Evolutionary conservation across 2,113 vertebrate species (phyloP), one percentile per base, ranked within the genome.

Genomic region (Anguilla japonica): DNA sequence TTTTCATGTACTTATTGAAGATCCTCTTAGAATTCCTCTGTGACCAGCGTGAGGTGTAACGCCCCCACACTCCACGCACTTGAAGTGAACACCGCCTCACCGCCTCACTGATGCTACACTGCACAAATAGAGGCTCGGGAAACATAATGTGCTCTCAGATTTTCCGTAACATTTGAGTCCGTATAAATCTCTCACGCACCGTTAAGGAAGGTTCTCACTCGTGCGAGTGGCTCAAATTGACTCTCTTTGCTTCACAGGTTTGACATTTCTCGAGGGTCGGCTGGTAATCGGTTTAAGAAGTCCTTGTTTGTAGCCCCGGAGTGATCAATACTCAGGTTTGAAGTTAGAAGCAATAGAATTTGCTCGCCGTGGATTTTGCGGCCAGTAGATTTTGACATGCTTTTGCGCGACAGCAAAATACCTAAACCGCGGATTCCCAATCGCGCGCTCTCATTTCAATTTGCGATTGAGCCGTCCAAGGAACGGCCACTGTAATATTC

Each of bases 261-360:
- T 71, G 56, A 34, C 80, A 71, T 80, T 82, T 46, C 6, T 7
- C 34, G 56, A 16, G 16, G 60, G 46, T 43, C 34, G 57, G 39
- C n/a, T 34, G 29, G 41, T 86, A 43, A 39, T 82, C 79, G 26
- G 41, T 46, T 86, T 86, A 57, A 84, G 1, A 84, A 41, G 39
- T 86, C 56, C 39, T 53, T 34, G 50, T 86, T 43, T 40, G 75
- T 5, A 18, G 60, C 53, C 43, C 40, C 4, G 18, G 41, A 34
- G 8, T 43, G n/a, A 83, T 78, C 57, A 39, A 82, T 83, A 75
- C 81, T 40, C 39, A 40, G 56, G 63, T 40, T n/a, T 22, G 67
- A 43, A 81, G 78, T 86, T 79, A 50, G 4, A 43, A 86, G 85
- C 46, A 86, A 71, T 82, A 39, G 18, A 82, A 81, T 34, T 46